A percentile compares a stretch with the other conserved stretches of the same genome.
These are phyloP conservation scores for Caenorhabditis drosophilae DNA, from an alignment of 2,888 invertebrate species.

Conservation along the genomic window DNA sequence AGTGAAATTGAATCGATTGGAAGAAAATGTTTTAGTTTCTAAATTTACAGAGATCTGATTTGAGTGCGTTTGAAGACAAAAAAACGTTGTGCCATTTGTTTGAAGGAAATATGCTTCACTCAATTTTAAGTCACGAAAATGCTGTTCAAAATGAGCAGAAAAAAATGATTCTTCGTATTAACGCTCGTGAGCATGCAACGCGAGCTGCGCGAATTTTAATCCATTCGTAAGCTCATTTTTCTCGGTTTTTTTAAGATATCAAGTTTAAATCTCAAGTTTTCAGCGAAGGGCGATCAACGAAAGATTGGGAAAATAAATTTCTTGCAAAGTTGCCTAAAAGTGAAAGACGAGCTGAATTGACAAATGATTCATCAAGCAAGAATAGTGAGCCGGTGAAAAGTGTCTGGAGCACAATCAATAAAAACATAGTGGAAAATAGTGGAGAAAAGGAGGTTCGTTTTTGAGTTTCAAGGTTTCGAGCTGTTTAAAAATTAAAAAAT, in stretches of 20 bases:
- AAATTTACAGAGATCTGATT: conserved; percentile 25
- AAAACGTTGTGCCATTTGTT: conserved; percentile 9
- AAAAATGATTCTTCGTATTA: neutral
- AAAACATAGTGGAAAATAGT: conserved; percentile 4
- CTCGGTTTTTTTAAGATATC: neutral
- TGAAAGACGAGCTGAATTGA: neutral
- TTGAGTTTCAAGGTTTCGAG: neutral
- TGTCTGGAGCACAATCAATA: conserved; percentile 9
- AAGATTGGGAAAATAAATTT: conserved; percentile 24
- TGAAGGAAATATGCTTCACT: conserved; percentile 17
- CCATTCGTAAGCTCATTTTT: conserved; percentile 13
- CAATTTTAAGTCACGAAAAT: conserved; percentile 17
- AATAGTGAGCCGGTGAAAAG: neutral
- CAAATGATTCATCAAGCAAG: neutral
- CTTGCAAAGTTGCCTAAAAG: neutral
- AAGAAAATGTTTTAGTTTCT: no score
- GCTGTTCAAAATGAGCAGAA: conserved; percentile 14
- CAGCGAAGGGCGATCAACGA: conserved; percentile 19
- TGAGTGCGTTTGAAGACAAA: conserved; percentile 20
- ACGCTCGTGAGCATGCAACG: neutral
- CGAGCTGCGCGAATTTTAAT: conserved; percentile 16
- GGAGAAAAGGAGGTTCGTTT: conserved; percentile 12
- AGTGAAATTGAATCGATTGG: no score
- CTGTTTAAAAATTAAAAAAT: neutral
- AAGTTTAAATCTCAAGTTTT: neutral